Base-by-base conservation (phyloP, 1,140 invertebrate species). In the Agrypnia vestita region DNA sequence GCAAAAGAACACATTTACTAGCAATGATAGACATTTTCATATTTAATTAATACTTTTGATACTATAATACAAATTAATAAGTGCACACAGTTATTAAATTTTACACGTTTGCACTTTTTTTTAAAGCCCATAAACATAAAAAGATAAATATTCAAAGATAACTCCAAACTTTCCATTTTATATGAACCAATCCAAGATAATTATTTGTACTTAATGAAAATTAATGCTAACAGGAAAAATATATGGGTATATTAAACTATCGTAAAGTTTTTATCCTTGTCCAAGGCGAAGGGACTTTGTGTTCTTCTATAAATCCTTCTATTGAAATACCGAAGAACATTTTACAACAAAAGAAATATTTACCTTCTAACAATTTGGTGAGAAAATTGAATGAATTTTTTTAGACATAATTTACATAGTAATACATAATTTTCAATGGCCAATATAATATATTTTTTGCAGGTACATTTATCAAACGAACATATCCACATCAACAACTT, bases 241-340 rank as follows among this genome's bases (percentile, higher is more conserved):
- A 47, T 21, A 76, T 76, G 59, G 74, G 74, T 13, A 49, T 64
- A 17, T 43, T 76, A 56, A 76, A 76, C 35, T 56, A 76, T 35
- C 49, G 56, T 13, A 61, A 62, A 25, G 46, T 76, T 62, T 19
- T 19, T 62, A 56, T 76, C 13, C 10, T 76, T 21, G 59, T 62
- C 46, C 17, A 25, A 12, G 74, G 74, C 19, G 74, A 76, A 76
- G 74, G 74, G 13, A 64, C 56, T 0, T 62, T 46, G 4, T 13
- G n/a, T 17, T 15, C 44, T 47, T 47, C 46, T 21, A 49, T 62
- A 4, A 64, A 62, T 62, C 74, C 74, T 15, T 35, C 55, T 49
- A 25, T 76, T n/a, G 44, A 76, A 4, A 62, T 76, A 17, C 74
- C 74, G 9, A 25, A 21, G 7, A 19, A 47, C 8, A 76, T 76